Evolutionary conservation across 2,113 vertebrate species (phyloP), one percentile per base, ranked within the genome.

Genomic region (Urocitellus parryii): DNA sequence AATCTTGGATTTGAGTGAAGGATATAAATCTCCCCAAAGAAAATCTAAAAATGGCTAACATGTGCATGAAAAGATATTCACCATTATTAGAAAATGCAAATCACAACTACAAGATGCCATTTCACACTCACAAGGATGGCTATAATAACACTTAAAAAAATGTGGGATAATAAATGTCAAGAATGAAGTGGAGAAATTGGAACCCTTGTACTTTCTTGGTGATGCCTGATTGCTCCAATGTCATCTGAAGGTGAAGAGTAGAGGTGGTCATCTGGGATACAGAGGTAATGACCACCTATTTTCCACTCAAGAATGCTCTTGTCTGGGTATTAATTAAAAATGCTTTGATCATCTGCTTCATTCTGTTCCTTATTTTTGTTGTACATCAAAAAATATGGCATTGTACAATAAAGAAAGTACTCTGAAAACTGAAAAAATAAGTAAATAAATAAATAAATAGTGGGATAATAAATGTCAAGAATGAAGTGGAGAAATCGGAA

Each of bases 401-500:
- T 68, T 88, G 51, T 48, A 67, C 5, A 3, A 76, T 76, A 70
- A 88, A 48, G 24, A 81, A 92, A 94, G 76, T 37, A 83, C 34
- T 78, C 58, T 86, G 18, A 80, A 92, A 83, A 80, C 45, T 6
- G 27, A 80, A 42, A 45, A 45, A 45, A 45, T 45, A 45, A 45
- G 45, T 45, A 45, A 45, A 9, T 45, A 45, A 45, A 45, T 45
- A 45, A 45, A 45, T 45, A 82, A 74, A 56, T 74, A 3, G 6
- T 29, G 95, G 91, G 84, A 79, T 63, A 95, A 32, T 27, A 79
- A 70, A 14, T 70, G 22, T 48, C 11, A 11, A 76, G 0, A 12
- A 92, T 16, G 42, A 73, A 70, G 34, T 88, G 11, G 20, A 80
- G 81, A 95, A 86, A 73, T 92, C 73, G 24, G 34, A 92, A 61